Evolutionary conservation across 1,140 invertebrate genomes (phyloP), one percentile per base, ranked within the genome.

Genomic region (Drosophila sturtevanti): DNA sequence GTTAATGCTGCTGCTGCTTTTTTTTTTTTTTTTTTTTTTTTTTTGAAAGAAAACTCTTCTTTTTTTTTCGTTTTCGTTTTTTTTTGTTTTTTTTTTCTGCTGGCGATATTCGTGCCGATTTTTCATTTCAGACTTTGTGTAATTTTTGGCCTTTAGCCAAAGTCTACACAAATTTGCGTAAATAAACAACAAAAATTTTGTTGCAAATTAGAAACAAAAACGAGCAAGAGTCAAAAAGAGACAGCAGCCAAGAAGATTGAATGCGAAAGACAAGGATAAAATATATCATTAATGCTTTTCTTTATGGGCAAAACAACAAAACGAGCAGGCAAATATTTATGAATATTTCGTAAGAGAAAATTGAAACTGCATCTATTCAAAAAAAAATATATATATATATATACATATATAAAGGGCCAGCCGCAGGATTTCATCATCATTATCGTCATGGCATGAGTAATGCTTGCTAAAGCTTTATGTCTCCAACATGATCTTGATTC

Each of bases 131-230:
- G 58, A 37, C 38, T 82, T 86, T 87, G 41, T 72, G 72, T 63
- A 79, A 87, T 82, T 68, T 24, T 68, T 86, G 82, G 82, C 82
- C 63, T 35, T 4, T 11, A 10, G 64, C 82, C 82, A 86, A 87
- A 87, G 82, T 86, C 82, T 86, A 86, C 82, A 82, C 48, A 87
- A 87, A 79, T 87, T 82, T 76, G 82, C 82, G 82, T 86, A 86
- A 86, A 87, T 86, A 82, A 86, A 87, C 78, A 87, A 81, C 78
- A 74, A 70, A 48, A 58, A 72, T 79, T 87, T 87, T 87, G 80
- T 79, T 84, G 82, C 82, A 82, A 75, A 79, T 81, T 77, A 70
- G 58, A 69, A 84, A 75, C 66, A 71, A 48, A 48, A 48, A 21
- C 9, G 41, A 21, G 9, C 16, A 48, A 48, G 41, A 48, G 16